Evolutionary conservation across 2,888 invertebrate genomes (phyloP), one percentile per base, ranked within the genome.

Genomic region (Drosophila bunnanda): DNA sequence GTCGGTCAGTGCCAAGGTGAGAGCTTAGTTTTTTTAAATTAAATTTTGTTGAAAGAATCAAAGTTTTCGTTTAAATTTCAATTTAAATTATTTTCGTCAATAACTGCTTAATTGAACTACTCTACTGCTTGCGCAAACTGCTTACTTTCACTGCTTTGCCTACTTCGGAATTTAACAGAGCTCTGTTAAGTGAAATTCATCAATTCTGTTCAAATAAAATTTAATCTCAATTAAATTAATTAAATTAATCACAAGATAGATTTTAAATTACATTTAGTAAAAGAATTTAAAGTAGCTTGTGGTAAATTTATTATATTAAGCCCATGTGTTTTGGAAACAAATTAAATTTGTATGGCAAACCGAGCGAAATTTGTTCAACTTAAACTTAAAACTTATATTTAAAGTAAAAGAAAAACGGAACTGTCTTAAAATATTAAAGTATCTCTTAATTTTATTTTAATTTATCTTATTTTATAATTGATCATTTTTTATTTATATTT

Each of bases 1-100:
- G 90, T 90, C 79, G 89, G 86, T 77, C 89, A 80, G 85, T 92
- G 92, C 89, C 92, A 82, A 90, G 89, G 92, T 92, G 76, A 85
- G 84, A 69, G 61, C 0, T 13, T 2, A 20, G 4, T 17, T 7
- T 0, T n/a, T 22, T 4, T 13, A 8, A 10, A 39, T 5, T 30
- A 2, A 1, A 34, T 22, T 54, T 39, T 9, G 3, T 9, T 28
- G 15, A 0, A 17, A 61, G 66, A 34, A 0, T 15, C 13, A 6
- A 28, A n/a, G 2, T 22, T 43, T 46, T 2, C 4, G 2, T 25
- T 34, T 13, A 4, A 2, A 25, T 46, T 25, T 25, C 1, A 4
- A 17, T 25, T 48, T 13, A 1, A 9, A 50, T 20, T 4, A 8
- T 8, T 30, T 32, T 32, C 2, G 1, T 12, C 6, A n/a, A 30